phyloP scores from a whole-genome alignment of 2,797 vertebrate genomes.

The Chaunax sp. region DNA sequence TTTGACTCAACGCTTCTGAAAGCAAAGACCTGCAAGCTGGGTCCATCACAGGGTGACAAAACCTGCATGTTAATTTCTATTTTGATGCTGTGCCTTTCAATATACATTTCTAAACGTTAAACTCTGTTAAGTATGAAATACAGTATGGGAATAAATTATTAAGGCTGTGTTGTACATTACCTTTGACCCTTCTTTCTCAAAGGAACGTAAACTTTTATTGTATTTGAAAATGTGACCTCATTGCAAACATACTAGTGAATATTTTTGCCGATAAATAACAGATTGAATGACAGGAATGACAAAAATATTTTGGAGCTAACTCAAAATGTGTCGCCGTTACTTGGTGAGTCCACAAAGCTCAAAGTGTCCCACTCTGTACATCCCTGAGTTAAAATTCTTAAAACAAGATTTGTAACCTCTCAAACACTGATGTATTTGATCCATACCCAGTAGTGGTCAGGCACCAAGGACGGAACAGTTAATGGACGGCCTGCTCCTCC shows the following conservation, averaged over 20 bases:
- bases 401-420: too few species aligned
- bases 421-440: too few species aligned
- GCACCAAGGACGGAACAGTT: too few species aligned
- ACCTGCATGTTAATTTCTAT: conserved; percentile 79
- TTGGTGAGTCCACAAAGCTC: neutral
- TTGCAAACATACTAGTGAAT: neutral
- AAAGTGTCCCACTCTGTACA: neutral
- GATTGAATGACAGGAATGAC: too few species aligned
- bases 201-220: too few species aligned
- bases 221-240: too few species aligned
- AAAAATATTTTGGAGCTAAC: too few species aligned
- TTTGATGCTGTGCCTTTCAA: conserved; percentile 84
- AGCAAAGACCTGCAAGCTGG: conserved; percentile 44
- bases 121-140: conserved; percentile 71
- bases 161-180: conserved; percentile 6
- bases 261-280: too few species aligned
- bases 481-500: too few species aligned
- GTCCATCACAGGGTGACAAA: conserved; percentile 70
- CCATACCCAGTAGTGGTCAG: too few species aligned
- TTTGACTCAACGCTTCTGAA: conserved; percentile 55
- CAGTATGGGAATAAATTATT: conserved; percentile 60
- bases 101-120: conserved; percentile 81
- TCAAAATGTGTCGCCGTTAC: too few species aligned
- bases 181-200: neutral
- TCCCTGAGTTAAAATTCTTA: too few species aligned